A percentile compares a stretch with the other conserved stretches of the same genome.
Conservation (phyloP, 2,797 vertebrate genomes). For the Vipera ursinii region DNA sequence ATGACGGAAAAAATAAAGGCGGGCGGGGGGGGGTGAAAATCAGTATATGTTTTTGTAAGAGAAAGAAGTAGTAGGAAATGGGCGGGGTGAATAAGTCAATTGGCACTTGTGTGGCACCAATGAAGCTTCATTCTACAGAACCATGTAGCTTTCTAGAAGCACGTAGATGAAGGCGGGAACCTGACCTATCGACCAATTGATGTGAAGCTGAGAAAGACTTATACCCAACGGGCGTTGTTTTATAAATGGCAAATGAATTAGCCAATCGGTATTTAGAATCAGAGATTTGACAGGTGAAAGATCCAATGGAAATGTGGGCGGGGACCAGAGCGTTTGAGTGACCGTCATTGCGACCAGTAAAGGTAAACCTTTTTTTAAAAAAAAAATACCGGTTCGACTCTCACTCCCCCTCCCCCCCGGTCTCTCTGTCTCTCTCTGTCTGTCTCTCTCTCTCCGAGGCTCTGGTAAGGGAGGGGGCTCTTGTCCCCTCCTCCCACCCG, state of each 20-base stretch:
- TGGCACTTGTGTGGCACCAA: slow-evolving; percentile 29
- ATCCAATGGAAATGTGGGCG: slow-evolving; percentile 15
- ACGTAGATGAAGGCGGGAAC: background rate
- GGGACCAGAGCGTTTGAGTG: background rate
- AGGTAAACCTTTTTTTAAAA: background rate
- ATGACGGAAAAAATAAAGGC: background rate
- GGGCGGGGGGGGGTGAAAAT: background rate
- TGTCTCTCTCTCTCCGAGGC: background rate
- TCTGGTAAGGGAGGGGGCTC: background rate
- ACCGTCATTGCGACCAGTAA: slow-evolving; percentile 7
- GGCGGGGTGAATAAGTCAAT: background rate
- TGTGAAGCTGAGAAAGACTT: background rate
- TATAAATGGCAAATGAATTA: background rate
- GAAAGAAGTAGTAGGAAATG: background rate
- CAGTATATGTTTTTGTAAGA: slow-evolving; percentile 15
- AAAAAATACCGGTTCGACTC: background rate
- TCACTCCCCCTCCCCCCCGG: background rate
- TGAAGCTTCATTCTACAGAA: background rate
- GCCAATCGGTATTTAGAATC: background rate
- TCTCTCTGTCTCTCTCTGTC: background rate
- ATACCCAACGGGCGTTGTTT: background rate
- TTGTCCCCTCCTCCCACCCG: slow-evolving; percentile 3
- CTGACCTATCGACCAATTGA: slow-evolving; percentile 20
- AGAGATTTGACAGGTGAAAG: accelerated
- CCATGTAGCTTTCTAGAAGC: slow-evolving; percentile 5